A percentile compares a stretch with the other conserved stretches of the same genome.
phyloP scores from a whole-genome alignment of 2,888 invertebrate species.

The Rhaphigaster nebulosa region DNA sequence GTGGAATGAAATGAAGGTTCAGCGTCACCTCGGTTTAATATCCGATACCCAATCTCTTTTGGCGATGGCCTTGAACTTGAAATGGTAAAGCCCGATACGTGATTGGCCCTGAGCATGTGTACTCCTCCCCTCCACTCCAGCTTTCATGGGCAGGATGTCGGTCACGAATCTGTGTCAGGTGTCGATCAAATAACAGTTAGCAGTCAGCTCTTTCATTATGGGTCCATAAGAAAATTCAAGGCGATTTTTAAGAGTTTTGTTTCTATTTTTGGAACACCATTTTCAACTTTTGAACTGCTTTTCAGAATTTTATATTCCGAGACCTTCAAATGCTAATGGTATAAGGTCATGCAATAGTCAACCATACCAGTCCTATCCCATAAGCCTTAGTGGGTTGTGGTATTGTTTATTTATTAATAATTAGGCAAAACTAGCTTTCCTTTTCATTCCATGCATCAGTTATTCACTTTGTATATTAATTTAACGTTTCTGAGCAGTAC shows the following conservation, averaged over 20 bases:
- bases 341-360: too few relatives aligned
- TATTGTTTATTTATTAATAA: too few relatives aligned
- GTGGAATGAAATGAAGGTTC: not conserved
- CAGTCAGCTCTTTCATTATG: not conserved
- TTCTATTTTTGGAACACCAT: not conserved
- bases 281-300: too few relatives aligned
- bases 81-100: not conserved
- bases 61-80: not conserved
- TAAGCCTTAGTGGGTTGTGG: too few relatives aligned
- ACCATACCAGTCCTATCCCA: too few relatives aligned
- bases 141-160: not conserved
- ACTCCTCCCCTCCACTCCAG: not conserved
- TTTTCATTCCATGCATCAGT: too few relatives aligned
- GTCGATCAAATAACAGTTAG: not conserved
- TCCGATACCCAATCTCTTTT: not conserved
- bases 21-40: not conserved
- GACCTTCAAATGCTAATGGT: not conserved
- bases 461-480: too few relatives aligned
- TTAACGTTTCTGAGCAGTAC: too few relatives aligned
- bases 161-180: conserved; percentile 13
- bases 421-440: too few relatives aligned
- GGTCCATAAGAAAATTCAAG: not conserved
- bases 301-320: not conserved
- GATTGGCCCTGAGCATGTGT: not conserved
- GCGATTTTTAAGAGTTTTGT: not conserved